These are phyloP conservation scores for Bellardia pandia DNA, from an alignment of 2,888 invertebrate genomes.

Conservation along the genomic window DNA sequence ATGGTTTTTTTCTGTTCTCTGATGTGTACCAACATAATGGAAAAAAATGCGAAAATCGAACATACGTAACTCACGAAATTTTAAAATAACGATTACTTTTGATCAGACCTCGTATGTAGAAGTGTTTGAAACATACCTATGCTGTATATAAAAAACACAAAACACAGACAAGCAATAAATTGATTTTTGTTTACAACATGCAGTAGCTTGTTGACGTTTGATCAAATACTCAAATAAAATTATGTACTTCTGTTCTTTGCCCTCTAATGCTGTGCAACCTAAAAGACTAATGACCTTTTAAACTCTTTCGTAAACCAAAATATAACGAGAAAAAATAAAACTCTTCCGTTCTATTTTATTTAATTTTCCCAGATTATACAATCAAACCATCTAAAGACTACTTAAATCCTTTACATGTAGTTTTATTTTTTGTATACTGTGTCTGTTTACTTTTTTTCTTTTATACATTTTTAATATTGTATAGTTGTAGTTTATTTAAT, in stretches of 20 bases:
- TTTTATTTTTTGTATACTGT: constrained; percentile 28
- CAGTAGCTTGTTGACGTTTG: constrained; percentile 39
- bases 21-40: no score
- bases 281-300: constrained; percentile 65
- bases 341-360: constrained; percentile 54
- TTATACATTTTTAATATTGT: constrained; percentile 33
- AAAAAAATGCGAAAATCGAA: no score
- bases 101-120: no score
- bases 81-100: no score
- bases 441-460: constrained; percentile 14
- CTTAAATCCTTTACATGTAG: constrained; percentile 55
- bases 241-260: constrained; percentile 13
- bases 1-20: no score
- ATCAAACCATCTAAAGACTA: constrained; percentile 52
- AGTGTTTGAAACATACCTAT: no score
- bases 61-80: no score
- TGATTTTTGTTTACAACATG: constrained; percentile 50
- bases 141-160: background rate
- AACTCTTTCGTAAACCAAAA: constrained; percentile 36
- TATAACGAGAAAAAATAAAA: constrained; percentile 14
- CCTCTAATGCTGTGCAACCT: constrained; percentile 10
- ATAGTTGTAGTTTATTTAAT: constrained; percentile 53
- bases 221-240: constrained; percentile 34
- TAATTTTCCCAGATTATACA: constrained; percentile 59
- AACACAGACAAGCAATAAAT: constrained; percentile 33